A percentile compares a stretch with the other conserved stretches of the same genome.
Conservation (phyloP, 2,888 invertebrate genomes). For the Nomada hirtipes region DNA sequence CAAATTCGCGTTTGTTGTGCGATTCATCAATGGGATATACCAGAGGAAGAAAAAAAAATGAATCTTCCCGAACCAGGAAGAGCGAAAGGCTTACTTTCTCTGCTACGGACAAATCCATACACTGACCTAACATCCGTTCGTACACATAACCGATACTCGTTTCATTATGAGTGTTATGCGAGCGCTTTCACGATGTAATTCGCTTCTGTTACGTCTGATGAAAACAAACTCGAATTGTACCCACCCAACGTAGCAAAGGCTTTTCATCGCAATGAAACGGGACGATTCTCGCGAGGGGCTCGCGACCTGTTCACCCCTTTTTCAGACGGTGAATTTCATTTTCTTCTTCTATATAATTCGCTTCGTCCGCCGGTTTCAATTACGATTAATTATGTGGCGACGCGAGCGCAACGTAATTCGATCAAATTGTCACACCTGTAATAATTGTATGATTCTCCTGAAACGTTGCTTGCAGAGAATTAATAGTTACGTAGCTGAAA, state of each 20-base stretch:
- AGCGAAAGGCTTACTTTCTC: slow-evolving; percentile 75
- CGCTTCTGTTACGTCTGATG: slow-evolving; percentile 38
- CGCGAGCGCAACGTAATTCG: background rate
- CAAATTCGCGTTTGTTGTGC: background rate
- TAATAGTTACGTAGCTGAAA: too few species aligned
- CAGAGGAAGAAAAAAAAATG: slow-evolving; percentile 21
- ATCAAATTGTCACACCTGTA: too few species aligned
- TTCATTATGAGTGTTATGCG: slow-evolving; percentile 62
- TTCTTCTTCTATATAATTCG: background rate
- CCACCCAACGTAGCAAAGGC: slow-evolving; percentile 5
- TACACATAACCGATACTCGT: slow-evolving; percentile 55
- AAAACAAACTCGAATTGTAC: slow-evolving; percentile 33
- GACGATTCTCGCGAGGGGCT: background rate
- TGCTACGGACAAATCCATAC: slow-evolving; percentile 58
- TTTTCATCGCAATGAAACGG: background rate
- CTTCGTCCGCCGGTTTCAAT: background rate
- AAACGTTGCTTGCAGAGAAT: too few species aligned
- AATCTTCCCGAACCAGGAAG: slow-evolving; percentile 69
- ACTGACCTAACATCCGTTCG: slow-evolving; percentile 75
- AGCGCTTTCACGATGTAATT: slow-evolving; percentile 72
- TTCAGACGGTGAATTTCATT: background rate
- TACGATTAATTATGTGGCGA: background rate
- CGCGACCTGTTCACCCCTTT: background rate
- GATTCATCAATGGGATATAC: background rate
- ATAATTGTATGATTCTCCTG: too few species aligned